Conservation (phyloP, 2,797 vertebrate species). For the Tiaroga cobitis region DNA sequence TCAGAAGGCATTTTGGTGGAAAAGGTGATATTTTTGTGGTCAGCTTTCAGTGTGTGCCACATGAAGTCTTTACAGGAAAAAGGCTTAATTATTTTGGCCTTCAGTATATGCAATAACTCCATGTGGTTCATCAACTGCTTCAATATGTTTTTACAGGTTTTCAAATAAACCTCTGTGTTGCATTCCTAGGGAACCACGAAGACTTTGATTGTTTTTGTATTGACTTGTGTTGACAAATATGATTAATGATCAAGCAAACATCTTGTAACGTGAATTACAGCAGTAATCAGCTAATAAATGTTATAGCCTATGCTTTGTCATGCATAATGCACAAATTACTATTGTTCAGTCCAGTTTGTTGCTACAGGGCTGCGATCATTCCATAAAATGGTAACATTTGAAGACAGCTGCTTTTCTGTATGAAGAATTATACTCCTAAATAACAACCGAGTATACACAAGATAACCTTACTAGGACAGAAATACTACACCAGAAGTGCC, state of each 20-base stretch:
- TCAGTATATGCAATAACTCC: background rate
- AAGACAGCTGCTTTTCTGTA: background rate
- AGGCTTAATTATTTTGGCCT: background rate
- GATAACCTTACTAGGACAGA: background rate
- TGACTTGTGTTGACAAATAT: background rate
- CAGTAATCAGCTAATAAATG: background rate
- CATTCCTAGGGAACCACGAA: background rate
- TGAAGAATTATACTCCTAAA: background rate
- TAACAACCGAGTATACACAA: background rate
- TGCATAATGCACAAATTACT: background rate
- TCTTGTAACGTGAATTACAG: background rate
- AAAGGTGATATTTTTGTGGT: background rate
- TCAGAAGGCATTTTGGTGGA: background rate
- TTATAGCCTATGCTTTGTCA: background rate
- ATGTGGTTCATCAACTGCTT: background rate
- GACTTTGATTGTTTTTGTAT: background rate
- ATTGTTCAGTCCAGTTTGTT: background rate
- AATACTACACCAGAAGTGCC: constrained; percentile 1
- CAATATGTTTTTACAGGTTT: constrained; percentile 5
- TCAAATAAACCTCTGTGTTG: background rate
- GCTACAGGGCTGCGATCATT: background rate
- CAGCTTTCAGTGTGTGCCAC: background rate
- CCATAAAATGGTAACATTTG: background rate
- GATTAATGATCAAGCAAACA: background rate
- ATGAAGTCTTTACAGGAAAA: background rate